Percentiles rank a stretch among this genome's conserved stretches.
Evolutionary conservation across 2,888 invertebrate species (phyloP).

Genomic region (Volucella inanis): DNA sequence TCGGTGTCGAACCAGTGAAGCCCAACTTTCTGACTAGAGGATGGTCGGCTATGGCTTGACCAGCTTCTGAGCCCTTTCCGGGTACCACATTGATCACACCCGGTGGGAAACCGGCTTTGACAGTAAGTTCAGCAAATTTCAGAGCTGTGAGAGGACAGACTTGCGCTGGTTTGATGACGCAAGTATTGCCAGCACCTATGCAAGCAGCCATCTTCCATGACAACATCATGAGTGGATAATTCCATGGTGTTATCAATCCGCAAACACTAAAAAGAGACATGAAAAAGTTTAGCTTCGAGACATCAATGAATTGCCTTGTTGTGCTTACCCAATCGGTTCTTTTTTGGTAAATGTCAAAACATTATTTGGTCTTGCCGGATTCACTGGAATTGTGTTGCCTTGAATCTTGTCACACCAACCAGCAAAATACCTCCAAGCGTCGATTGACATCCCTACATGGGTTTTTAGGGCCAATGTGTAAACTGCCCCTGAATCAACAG

Average conservation of each 20-base stretch:
- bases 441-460: constrained; percentile 98
- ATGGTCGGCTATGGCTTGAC: constrained; percentile 94
- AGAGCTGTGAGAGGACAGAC: constrained; percentile 96
- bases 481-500: constrained; percentile 97
- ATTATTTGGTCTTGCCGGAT: constrained; percentile 94
- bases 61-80: constrained; percentile 91
- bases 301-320: background rate
- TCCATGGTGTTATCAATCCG: constrained; percentile 97
- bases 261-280: constrained; percentile 87
- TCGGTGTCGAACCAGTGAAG: constrained; percentile 97
- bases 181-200: constrained; percentile 97
- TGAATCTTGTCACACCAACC: constrained; percentile 98
- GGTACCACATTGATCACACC: constrained; percentile 97
- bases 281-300: no score
- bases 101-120: constrained; percentile 95
- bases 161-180: constrained; percentile 97
- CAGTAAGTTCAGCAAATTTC: constrained; percentile 96
- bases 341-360: constrained; percentile 94
- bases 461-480: constrained; percentile 98
- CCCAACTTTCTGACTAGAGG: constrained; percentile 94
- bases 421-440: constrained; percentile 98
- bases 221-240: constrained; percentile 99
- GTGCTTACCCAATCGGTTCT: constrained; percentile 93
- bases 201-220: constrained; percentile 99
- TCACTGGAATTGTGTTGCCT: constrained; percentile 95